phyloP scores from a whole-genome alignment of 1,140 invertebrate species.

The Drosophila sproati region DNA sequence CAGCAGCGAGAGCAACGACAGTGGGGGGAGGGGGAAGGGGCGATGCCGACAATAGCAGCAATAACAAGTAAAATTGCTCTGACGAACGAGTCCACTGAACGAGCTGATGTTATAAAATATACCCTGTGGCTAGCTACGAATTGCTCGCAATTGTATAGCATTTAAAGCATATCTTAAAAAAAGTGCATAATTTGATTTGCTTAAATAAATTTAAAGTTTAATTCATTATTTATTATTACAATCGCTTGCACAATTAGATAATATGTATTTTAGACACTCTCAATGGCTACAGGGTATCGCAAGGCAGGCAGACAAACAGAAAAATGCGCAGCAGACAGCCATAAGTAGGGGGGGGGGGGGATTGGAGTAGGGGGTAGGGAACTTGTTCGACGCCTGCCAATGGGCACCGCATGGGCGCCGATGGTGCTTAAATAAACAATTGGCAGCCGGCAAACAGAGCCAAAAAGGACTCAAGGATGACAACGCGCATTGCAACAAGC shows the following conservation, averaged over 20 bases:
- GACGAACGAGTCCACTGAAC: no score
- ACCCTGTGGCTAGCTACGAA: neutral
- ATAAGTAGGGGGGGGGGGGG: neutral
- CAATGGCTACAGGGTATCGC: neutral
- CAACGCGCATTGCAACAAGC: neutral
- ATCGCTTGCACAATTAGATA: no score
- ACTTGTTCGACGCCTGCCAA: slow-evolving; percentile 10
- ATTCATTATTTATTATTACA: no score
- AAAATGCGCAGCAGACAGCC: slow-evolving; percentile 54
- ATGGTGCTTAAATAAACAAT: slow-evolving; percentile 78
- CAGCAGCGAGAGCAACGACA: neutral
- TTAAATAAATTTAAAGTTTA: no score
- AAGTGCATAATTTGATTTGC: no score
- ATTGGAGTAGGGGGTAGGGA: neutral
- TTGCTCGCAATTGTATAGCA: no score
- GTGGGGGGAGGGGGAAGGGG: slow-evolving; percentile 13
- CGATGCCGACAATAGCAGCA: slow-evolving; percentile 48
- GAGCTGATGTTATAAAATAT: neutral
- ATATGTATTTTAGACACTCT: no score
- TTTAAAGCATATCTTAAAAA: no score
- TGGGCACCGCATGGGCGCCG: slow-evolving; percentile 35
- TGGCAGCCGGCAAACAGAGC: slow-evolving; percentile 66
- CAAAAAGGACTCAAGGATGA: neutral
- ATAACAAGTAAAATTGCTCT: slow-evolving; percentile 19
- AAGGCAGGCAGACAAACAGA: slow-evolving; percentile 47